phyloP scores from a whole-genome alignment of 2,888 invertebrate species.

The Meiosimyza platycephala region DNA sequence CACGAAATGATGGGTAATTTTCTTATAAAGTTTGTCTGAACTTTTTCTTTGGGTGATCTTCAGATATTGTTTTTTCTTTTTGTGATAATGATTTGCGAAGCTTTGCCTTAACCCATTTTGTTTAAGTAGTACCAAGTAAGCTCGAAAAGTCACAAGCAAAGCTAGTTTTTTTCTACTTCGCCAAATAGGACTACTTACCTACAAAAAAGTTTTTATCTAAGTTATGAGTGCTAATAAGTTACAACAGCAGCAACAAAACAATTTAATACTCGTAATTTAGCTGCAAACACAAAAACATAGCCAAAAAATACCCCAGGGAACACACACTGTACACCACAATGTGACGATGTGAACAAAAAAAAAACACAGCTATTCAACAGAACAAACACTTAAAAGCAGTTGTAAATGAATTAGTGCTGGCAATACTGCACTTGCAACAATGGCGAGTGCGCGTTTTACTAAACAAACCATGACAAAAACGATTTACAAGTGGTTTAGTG shows the following conservation, averaged over 20 bases:
- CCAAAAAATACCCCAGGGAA: too few relatives aligned
- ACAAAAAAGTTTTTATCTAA: background rate
- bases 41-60: too few relatives aligned
- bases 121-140: too few relatives aligned
- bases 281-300: background rate
- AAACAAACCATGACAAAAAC: constrained; percentile 20
- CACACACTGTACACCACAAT: too few relatives aligned
- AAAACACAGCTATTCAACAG: background rate
- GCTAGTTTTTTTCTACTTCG: too few relatives aligned
- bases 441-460: constrained; percentile 5
- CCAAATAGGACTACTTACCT: too few relatives aligned
- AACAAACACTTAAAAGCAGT: constrained; percentile 5
- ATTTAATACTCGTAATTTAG: background rate
- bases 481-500: constrained; percentile 19
- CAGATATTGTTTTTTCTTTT: too few relatives aligned
- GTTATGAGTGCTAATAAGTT: constrained; percentile 1
- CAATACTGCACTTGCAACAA: background rate
- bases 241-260: constrained; percentile 16
- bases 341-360: background rate
- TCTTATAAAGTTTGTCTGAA: too few relatives aligned
- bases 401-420: constrained; percentile 22
- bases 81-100: too few relatives aligned
- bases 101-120: too few relatives aligned
- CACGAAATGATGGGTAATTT: too few relatives aligned
- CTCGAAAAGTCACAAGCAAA: too few relatives aligned